These are phyloP conservation scores for Columba janthina DNA, from an alignment of 2,113 vertebrate species.

Conservation along the genomic window DNA sequence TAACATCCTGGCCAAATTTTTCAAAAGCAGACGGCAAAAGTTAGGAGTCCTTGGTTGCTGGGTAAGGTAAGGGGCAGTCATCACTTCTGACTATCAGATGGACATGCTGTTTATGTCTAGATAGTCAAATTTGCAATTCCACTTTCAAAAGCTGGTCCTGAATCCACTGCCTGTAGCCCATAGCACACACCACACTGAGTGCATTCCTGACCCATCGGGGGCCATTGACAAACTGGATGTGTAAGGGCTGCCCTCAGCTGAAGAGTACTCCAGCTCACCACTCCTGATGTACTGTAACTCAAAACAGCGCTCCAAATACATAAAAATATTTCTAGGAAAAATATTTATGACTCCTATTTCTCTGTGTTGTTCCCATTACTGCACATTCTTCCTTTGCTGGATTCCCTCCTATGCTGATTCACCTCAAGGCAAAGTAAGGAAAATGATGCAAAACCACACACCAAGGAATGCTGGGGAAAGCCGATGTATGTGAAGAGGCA, in stretches of 20 bases:
- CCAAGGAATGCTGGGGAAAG: not conserved
- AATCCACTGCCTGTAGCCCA: not conserved
- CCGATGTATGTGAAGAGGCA: fast-evolving
- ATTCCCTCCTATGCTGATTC: not conserved
- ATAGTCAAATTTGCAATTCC: not conserved
- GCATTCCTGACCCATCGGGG: fast-evolving
- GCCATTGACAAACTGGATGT: not conserved
- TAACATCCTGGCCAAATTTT: not conserved
- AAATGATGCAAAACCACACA: not conserved
- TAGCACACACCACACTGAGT: not conserved
- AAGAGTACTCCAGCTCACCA: not conserved
- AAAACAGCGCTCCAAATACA: not conserved
- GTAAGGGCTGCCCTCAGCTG: not conserved
- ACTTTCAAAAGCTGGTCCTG: not conserved
- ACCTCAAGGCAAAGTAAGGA: not conserved
- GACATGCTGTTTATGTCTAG: not conserved
- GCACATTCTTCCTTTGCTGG: not conserved
- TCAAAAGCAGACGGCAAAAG: not conserved
- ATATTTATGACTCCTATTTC: not conserved
- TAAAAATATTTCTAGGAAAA: not conserved
- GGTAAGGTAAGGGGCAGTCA: not conserved
- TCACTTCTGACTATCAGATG: not conserved
- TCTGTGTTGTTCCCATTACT: not conserved
- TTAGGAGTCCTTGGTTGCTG: not conserved
- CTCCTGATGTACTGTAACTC: not conserved